Conservation (phyloP, 30 jellyfish, hydroid and myxozoan genomes). For the Pelagia noctiluca region DNA sequence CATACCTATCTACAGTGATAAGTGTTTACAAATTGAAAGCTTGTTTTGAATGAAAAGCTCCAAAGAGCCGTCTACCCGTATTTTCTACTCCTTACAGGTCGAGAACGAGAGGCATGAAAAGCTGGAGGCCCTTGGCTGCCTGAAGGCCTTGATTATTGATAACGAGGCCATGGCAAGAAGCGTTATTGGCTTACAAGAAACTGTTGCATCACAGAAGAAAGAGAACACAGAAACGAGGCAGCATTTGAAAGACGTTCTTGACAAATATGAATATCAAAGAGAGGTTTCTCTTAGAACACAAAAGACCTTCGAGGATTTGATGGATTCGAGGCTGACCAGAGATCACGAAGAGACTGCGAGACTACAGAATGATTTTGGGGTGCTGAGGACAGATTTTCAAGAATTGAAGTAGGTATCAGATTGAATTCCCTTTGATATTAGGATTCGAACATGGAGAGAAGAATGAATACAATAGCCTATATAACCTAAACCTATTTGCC, state of each 20-base stretch:
- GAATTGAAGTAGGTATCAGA: constrained; percentile 44
- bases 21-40: too few species aligned
- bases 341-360: constrained; percentile 45
- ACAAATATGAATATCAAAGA: constrained; percentile 61
- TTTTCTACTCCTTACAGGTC: constrained; percentile 27
- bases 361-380: constrained; percentile 22
- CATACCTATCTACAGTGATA: too few species aligned
- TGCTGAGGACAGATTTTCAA: constrained; percentile 38
- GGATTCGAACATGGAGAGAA: neutral
- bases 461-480: too few species aligned
- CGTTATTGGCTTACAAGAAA: constrained; percentile 71
- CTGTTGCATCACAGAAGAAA: constrained; percentile 72
- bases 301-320: constrained; percentile 64
- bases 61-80: too few species aligned
- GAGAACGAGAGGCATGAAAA: constrained; percentile 74
- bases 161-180: constrained; percentile 86
- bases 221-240: constrained; percentile 65
- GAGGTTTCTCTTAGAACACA: constrained; percentile 66
- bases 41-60: too few species aligned
- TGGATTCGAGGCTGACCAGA: constrained; percentile 57
- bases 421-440: neutral
- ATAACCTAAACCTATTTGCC: too few species aligned
- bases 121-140: constrained; percentile 85
- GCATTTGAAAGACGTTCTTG: constrained; percentile 70
- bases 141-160: constrained; percentile 78